A percentile compares a stretch with the other conserved stretches of the same genome.
These are phyloP conservation scores for Pelodytes ibericus DNA, from an alignment of 2,797 vertebrate genomes.

Conservation along the genomic window DNA sequence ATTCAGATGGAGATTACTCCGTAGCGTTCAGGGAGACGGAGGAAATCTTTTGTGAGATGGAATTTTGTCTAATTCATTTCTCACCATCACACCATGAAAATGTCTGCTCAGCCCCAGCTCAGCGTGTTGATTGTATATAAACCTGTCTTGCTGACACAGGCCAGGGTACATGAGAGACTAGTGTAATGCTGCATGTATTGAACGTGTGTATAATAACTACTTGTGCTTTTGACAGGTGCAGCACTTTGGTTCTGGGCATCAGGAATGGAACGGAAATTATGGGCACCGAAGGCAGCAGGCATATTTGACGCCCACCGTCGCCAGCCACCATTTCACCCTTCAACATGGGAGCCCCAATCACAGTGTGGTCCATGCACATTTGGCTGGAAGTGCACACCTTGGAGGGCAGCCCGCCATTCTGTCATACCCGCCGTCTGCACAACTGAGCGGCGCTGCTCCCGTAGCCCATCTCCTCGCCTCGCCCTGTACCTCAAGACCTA, in stretches of 20 bases:
- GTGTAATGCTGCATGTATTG: too few relatives aligned
- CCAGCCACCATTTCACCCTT: slow-evolving; percentile 87
- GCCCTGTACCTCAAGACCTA: slow-evolving; percentile 84
- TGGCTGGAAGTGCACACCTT: slow-evolving; percentile 79
- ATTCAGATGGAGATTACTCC: too few relatives aligned
- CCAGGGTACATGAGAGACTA: too few relatives aligned
- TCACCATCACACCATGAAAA: too few relatives aligned
- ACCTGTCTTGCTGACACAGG: too few relatives aligned
- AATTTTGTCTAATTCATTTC: too few relatives aligned
- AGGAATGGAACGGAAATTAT: slow-evolving; percentile 96
- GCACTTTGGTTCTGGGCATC: slow-evolving; percentile 86
- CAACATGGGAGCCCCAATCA: slow-evolving; percentile 91
- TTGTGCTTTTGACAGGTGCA: slow-evolving; percentile 78
- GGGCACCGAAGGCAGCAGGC: slow-evolving; percentile 87
- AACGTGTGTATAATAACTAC: neutral
- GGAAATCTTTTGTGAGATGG: too few relatives aligned
- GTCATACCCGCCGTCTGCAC: slow-evolving; percentile 83
- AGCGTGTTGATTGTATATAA: too few relatives aligned
- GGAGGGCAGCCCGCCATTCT: slow-evolving; percentile 86
- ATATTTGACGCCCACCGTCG: slow-evolving; percentile 85
- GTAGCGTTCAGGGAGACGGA: too few relatives aligned
- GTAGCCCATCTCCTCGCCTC: slow-evolving; percentile 94
- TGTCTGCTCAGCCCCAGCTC: too few relatives aligned
- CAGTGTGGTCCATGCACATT: slow-evolving; percentile 78
- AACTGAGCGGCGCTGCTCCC: slow-evolving; percentile 84